Percentiles rank a stretch among this genome's conserved stretches.
phyloP scores from a whole-genome alignment of 2,797 vertebrate genomes.

The Sardinella longiceps region DNA sequence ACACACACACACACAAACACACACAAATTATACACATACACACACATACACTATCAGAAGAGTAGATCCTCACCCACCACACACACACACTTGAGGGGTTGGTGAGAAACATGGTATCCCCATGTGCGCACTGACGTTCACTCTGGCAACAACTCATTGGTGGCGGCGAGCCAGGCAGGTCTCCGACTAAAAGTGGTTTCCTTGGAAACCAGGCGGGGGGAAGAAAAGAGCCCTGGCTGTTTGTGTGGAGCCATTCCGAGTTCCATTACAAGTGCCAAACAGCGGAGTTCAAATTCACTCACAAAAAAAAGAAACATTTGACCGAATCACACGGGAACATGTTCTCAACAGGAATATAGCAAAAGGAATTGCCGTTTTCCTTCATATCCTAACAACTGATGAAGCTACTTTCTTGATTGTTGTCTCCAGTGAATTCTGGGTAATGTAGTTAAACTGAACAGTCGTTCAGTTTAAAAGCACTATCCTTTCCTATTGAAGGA shows the following conservation, averaged over 20 bases:
- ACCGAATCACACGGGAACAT: not conserved
- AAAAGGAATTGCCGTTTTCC: not conserved
- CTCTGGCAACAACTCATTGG: constrained; percentile 55
- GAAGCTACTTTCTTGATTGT: not conserved
- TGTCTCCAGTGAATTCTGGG: not conserved
- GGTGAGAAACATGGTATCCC: not conserved
- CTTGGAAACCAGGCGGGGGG: constrained; percentile 68
- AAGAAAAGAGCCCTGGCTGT: constrained; percentile 75
- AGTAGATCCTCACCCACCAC: too few relatives aligned
- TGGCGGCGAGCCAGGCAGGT: constrained; percentile 54
- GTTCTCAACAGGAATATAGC: not conserved
- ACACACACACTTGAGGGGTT: constrained; percentile 15
- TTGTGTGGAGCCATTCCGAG: constrained; percentile 73
- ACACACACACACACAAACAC: not conserved
- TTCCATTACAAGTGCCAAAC: constrained; percentile 63
- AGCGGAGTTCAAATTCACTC: not conserved
- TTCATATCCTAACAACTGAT: not conserved
- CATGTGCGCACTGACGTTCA: constrained; percentile 42
- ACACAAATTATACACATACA: not conserved
- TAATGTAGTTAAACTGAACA: not conserved
- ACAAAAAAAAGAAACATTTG: not conserved
- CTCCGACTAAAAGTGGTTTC: constrained; percentile 74
- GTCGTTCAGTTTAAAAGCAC: not conserved
- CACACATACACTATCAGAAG: too few relatives aligned
- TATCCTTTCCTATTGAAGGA: not conserved